Evolutionary conservation across 2,888 invertebrate genomes (phyloP), one percentile per base, ranked within the genome.

Genomic region (Agrochola litura): DNA sequence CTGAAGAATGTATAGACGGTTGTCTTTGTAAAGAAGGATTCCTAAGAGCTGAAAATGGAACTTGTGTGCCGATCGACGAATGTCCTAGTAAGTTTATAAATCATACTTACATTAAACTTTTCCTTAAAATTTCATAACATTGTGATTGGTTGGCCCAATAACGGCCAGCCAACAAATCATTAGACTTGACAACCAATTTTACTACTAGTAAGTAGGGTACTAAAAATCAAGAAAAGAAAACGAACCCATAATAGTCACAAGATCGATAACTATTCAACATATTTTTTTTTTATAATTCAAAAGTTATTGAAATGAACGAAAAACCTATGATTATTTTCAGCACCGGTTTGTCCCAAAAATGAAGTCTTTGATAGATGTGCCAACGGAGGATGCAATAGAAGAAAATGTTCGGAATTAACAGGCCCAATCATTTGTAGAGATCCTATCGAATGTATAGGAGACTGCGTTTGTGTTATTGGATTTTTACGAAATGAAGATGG

Each of bases 1-100:
- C 86, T 8, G 58, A 67, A 8, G 30, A 86, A 58, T 91, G 90
- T 78, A 71, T 65, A 16, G 76, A 73, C 12, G 91, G 89, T 6
- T 92, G 91, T 41, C 73, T 84, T 6, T 92, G 91, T 71, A 80
- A 74, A 30, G 43, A 82, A n/a, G 85, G 83, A 2, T 86, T 86
- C 71, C 67, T 91, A 37, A 73, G 87, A 65, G 77, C 79, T 30
- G 54, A 76, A 1, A 81, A 91, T 12, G 90, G 90, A 46, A 83
- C 67, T 19, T 92, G 92, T 73, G 82, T 91, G 58, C 89, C 90
- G 2, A 73, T 79, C 16, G 77, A 87, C 4, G n/a, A 90, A 52
- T 92, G 92, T 61, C 89, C 88, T 58, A 76, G 91, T 91, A 81
- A 86, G 88, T 85, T 25, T 58, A 9, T n/a, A 10, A 22, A 37